Evolutionary conservation across 1,140 invertebrate species (phyloP).

Genomic region (Camponotus pennsylvanicus): DNA sequence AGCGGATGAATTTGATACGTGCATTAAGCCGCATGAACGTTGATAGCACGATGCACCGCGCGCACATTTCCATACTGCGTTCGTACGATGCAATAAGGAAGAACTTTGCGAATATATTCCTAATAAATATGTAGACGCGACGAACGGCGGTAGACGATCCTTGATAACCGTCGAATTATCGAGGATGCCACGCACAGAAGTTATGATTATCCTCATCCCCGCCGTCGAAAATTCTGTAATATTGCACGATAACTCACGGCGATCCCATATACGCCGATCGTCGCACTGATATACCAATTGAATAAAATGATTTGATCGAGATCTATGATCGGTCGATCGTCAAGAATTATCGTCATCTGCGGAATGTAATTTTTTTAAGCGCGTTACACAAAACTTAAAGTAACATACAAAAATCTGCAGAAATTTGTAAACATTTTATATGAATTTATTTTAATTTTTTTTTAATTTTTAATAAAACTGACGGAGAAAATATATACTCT

Average conservation of each 20-base stretch:
- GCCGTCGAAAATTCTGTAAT: constrained; percentile 51
- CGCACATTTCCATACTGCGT: constrained; percentile 53
- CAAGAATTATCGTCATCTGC: constrained; percentile 32
- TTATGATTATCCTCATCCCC: constrained; percentile 52
- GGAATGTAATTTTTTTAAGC: not conserved
- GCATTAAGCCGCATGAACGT: constrained; percentile 71
- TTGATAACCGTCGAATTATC: constrained; percentile 64
- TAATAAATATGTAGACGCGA: constrained; percentile 62
- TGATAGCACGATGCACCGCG: constrained; percentile 63
- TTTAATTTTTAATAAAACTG: not conserved
- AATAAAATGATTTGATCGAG: constrained; percentile 48
- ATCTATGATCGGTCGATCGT: constrained; percentile 25
- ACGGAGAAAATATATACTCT: no score
- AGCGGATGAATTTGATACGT: constrained; percentile 72
- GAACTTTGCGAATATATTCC: constrained; percentile 54
- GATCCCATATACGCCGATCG: constrained; percentile 33
- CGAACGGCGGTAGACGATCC: constrained; percentile 53
- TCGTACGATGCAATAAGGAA: constrained; percentile 62
- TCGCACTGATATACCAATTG: constrained; percentile 33
- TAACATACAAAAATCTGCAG: not conserved
- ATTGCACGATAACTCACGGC: constrained; percentile 50
- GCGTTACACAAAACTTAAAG: not conserved
- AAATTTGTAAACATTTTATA: not conserved
- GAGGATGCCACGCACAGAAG: constrained; percentile 50
- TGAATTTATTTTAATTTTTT: no score